Evolutionary conservation across 2,888 invertebrate genomes (phyloP), one percentile per base, ranked within the genome.

Genomic region (Oligia strigilis): DNA sequence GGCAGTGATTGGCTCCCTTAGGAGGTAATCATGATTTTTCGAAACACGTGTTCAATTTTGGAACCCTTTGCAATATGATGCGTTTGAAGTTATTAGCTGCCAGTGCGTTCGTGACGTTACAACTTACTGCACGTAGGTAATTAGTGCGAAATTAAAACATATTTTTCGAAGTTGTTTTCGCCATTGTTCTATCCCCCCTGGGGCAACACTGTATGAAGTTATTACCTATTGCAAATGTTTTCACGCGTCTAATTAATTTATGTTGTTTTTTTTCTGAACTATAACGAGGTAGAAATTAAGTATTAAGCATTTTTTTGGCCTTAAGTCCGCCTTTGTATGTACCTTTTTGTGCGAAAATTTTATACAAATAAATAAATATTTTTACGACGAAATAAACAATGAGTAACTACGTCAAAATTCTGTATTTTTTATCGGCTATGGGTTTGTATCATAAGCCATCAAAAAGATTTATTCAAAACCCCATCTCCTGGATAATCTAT

Each of bases 11-110:
- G 96, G 95, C 95, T 97, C 97, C 97, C 95, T 93, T 87, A 95
- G 96, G 97, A 96, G 95, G 94, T 94, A 96, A 97, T 97, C 96
- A 96, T 93, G 95, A 96, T 95, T 96, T 96, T 96, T 95, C 92
- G 93, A 95, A 95, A 95, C 97, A 97, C 96, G 97, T 96, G 97
- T 96, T 96, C 95, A 94, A 94, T 94, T 95, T 95, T 93, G 92
- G 80, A 93, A 95, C 96, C 93, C 93, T 91, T 93, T 92, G 96
- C 95, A 96, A 96, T 93, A 89, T 90, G 96, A 97, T 91, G 93
- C 96, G 92, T 78, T 86, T 90, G 91, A 84, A 88, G 88, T 91
- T 90, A 92, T 94, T 92, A 91, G 86, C 84, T 84, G 85, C 82
- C 87, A 89, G 89, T 86, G 82, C 82, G 86, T 89, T 91, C 82